Base-by-base conservation (phyloP, 2,888 invertebrate genomes). In the Rhagophthalmus giganteus region DNA sequence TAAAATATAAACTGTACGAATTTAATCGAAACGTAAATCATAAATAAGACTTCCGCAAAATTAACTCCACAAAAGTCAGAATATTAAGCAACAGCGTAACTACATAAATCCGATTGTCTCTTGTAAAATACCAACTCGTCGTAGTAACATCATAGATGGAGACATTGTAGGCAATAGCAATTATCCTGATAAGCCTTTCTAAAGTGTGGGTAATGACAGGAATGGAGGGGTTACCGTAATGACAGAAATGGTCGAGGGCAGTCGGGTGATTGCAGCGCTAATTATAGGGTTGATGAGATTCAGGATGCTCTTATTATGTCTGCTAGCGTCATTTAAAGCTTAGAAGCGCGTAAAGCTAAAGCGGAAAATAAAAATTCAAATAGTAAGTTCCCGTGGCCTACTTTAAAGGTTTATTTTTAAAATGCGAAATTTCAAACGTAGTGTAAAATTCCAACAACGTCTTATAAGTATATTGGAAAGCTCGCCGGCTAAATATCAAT, bases 211-310 rank as follows among this genome's bases (percentile, higher is more conserved):
- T 49, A 54, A 54, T 45, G 16, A 41, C 39, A 44, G 31, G 15
- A 45, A 32, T 31, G 15, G 35, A 51, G 48, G 39, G 54, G 42
- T 38, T 34, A 45, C 39, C 34, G 46, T 51, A 51, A 52, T 57
- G 49, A 52, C 44, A 53, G 48, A 46, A 48, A 52, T 49, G 53
- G 42, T 33, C 24, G 53, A 53, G 57, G 49, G 56, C 55, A 58
- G 60, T 63, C 60, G 56, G 57, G 55, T 61, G 59, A 63, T 61
- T 63, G 59, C 60, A 50, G 53, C 35, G 58, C 60, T 62, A 63
- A 63, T 63, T 63, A 62, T 58, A 56, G 59, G 45, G 54, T 52
- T 60, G 63, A 63, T 60, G 63, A 60, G 60, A 57, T 59, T 53
- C 58, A 42, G 61, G 58, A 54, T 57, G 58, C 57, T 54, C 53